Evolutionary conservation across 1,140 invertebrate genomes (phyloP).

Genomic region (Drosophila cardini): DNA sequence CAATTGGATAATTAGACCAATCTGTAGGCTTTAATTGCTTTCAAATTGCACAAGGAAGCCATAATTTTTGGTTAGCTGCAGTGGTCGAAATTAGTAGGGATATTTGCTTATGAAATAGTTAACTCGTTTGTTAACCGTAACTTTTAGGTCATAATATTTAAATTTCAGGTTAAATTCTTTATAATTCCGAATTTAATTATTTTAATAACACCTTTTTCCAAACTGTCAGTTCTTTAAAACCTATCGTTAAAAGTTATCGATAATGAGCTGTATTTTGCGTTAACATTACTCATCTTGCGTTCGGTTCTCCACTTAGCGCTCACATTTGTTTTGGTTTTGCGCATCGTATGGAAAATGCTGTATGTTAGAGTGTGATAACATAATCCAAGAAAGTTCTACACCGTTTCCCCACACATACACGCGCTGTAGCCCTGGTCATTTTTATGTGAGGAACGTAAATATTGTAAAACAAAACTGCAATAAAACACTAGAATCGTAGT

Average conservation of each 20-base stretch:
- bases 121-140: too few species aligned
- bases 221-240: neutral
- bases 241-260: constrained; percentile 11
- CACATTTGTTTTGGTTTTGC: constrained; percentile 27
- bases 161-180: neutral
- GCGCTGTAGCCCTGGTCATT: constrained; percentile 23
- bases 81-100: neutral
- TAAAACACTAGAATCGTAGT: constrained; percentile 16
- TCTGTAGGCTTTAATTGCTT: constrained; percentile 17
- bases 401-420: neutral
- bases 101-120: neutral
- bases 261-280: constrained; percentile 6
- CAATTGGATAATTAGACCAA: constrained; percentile 25
- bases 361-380: constrained; percentile 28
- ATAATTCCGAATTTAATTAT: neutral
- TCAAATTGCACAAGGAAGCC: constrained; percentile 10
- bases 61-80: constrained; percentile 16
- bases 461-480: constrained; percentile 31
- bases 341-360: neutral
- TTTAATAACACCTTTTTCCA: too few species aligned
- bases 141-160: neutral
- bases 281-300: constrained; percentile 16
- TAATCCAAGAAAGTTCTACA: neutral
- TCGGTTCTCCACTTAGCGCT: constrained; percentile 9
- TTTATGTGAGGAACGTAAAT: constrained; percentile 43